A percentile compares a stretch with the other conserved stretches of the same genome.
Evolutionary conservation across 1,140 invertebrate genomes (phyloP).

Genomic region (Zaprionus ornatus): DNA sequence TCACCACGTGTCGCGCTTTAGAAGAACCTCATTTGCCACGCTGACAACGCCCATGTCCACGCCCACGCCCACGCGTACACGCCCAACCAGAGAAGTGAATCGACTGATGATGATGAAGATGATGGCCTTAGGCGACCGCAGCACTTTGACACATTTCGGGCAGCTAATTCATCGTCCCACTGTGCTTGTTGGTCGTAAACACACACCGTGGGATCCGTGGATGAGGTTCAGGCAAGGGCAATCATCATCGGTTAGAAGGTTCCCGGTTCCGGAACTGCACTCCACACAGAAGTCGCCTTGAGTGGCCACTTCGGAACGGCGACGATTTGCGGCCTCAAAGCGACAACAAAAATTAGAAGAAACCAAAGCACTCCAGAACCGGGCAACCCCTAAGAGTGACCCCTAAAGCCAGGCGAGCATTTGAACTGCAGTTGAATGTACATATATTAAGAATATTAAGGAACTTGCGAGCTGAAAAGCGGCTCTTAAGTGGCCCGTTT

Average conservation of each 20-base stretch:
- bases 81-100: neutral
- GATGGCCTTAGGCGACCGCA: conserved; percentile 49
- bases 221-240: neutral
- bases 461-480: conserved; percentile 38
- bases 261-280: conserved; percentile 33
- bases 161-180: conserved; percentile 71
- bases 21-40: conserved; percentile 65
- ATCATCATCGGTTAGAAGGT: neutral
- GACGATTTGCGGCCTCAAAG: conserved; percentile 68
- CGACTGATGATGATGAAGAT: conserved; percentile 15
- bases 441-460: conserved; percentile 35
- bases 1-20: conserved; percentile 42
- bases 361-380: conserved; percentile 48
- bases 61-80: conserved; percentile 15
- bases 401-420: conserved; percentile 28
- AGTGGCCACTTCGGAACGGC: conserved; percentile 72
- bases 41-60: conserved; percentile 42
- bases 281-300: conserved; percentile 62
- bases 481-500: conserved; percentile 78
- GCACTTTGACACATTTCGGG: conserved; percentile 65
- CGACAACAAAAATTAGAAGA: conserved; percentile 76
- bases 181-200: conserved; percentile 81
- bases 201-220: conserved; percentile 76
- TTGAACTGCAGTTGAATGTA: conserved; percentile 16
- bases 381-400: conserved; percentile 66